Evolutionary conservation across 2,797 vertebrate genomes (phyloP).

Genomic region (Rhynchonycteris naso): DNA sequence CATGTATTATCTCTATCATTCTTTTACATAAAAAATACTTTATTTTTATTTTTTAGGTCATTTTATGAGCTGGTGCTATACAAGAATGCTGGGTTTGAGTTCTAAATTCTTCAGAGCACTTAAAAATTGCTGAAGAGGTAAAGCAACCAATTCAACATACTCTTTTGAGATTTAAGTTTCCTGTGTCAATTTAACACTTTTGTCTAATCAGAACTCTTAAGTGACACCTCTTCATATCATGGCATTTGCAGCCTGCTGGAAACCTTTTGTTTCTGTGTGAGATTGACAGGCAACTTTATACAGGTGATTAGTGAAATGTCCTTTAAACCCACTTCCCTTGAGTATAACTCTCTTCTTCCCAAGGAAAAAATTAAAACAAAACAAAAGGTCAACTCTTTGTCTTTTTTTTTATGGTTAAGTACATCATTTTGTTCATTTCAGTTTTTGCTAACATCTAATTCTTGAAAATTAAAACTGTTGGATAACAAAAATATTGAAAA

Average conservation of each 20-base stretch:
- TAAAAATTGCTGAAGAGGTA: not conserved
- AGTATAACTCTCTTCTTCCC: not conserved
- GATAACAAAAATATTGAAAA: too few relatives aligned
- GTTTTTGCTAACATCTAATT: not conserved
- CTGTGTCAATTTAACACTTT: not conserved
- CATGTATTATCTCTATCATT: not conserved
- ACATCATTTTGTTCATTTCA: not conserved
- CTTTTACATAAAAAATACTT: not conserved
- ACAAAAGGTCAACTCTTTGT: not conserved
- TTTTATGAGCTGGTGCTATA: not conserved
- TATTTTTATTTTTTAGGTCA: not conserved
- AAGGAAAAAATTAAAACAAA: not conserved
- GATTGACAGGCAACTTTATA: not conserved
- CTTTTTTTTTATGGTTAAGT: not conserved
- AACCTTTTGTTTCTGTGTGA: not conserved
- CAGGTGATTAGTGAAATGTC: not conserved
- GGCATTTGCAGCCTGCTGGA: not conserved
- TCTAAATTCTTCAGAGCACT: not conserved
- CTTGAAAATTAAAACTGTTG: too few relatives aligned
- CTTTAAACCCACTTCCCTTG: not conserved
- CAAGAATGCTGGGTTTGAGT: not conserved
- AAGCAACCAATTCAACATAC: not conserved
- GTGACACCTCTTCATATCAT: not conserved
- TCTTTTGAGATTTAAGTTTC: constrained; percentile 32
- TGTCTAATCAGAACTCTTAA: constrained; percentile 34